phyloP scores from a whole-genome alignment of 2,888 invertebrate genomes.

The Sminthurinus aureus region DNA sequence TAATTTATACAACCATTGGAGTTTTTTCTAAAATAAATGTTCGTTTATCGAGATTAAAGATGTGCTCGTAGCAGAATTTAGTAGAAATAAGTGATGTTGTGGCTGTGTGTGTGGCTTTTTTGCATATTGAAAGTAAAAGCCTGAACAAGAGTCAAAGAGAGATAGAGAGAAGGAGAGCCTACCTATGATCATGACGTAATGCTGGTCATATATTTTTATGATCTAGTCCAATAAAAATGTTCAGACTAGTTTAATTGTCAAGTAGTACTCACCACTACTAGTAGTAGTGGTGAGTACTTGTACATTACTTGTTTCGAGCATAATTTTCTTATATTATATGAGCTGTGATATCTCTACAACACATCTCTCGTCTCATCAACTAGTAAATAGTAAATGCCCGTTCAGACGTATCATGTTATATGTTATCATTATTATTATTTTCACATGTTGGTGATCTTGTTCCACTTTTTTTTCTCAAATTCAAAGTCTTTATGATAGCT shows the following conservation, averaged over 20 bases:
- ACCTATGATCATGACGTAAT: background rate
- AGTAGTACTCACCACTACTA: background rate
- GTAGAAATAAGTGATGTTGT: too few species aligned
- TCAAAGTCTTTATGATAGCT: background rate
- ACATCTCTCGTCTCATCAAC: background rate
- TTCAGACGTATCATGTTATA: background rate
- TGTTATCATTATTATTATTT: background rate
- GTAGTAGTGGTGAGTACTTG: background rate
- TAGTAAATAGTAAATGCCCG: background rate
- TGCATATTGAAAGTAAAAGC: background rate
- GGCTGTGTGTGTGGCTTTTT: background rate
- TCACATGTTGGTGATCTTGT: background rate
- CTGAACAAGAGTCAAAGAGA: background rate
- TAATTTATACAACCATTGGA: too few species aligned
- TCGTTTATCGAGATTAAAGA: too few species aligned
- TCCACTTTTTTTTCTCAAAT: background rate
- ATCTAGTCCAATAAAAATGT: conserved; percentile 11
- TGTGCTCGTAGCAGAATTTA: too few species aligned
- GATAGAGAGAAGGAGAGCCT: background rate
- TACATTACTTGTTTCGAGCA: background rate
- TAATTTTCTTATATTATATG: background rate
- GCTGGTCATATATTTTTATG: conserved; percentile 11
- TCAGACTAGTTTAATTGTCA: background rate
- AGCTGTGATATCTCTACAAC: background rate
- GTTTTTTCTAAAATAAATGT: too few species aligned